Conservation (phyloP, 2,888 invertebrate genomes). For the Portevinia maculata region DNA sequence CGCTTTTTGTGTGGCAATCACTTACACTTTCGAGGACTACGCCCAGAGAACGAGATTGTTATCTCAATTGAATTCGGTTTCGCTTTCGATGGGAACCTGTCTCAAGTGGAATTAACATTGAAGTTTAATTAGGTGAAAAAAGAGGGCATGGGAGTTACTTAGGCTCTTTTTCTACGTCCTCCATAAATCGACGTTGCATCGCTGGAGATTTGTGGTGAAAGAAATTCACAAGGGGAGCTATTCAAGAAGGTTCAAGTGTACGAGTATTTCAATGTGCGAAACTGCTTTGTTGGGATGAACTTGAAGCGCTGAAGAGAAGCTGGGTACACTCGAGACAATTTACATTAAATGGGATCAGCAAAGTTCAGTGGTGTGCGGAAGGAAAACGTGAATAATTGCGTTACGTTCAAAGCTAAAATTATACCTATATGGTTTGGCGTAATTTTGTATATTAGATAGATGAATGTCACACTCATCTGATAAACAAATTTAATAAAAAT, state of each 20-base stretch:
- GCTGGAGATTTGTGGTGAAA: conserved; percentile 13
- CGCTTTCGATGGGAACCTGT: conserved; percentile 61
- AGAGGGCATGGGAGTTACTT: conserved; percentile 32
- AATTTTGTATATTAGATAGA: no score
- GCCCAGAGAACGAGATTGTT: conserved; percentile 33
- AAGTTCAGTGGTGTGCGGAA: conserved; percentile 8
- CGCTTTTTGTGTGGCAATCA: conserved; percentile 21
- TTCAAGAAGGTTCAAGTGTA: conserved; percentile 44
- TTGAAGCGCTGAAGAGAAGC: conserved; percentile 14
- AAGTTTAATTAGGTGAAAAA: conserved; percentile 70
- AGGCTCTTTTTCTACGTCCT: conserved; percentile 11
- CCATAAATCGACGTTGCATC: not conserved
- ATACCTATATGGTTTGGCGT: no score
- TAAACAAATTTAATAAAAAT: no score
- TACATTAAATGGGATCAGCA: conserved; percentile 5
- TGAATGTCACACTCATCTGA: no score
- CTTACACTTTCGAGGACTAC: conserved; percentile 54
- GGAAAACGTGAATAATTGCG: not conserved
- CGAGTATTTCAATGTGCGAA: conserved; percentile 36
- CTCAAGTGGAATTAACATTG: conserved; percentile 66
- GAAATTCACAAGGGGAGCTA: not conserved
- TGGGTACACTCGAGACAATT: conserved; percentile 54
- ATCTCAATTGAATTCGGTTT: conserved; percentile 58
- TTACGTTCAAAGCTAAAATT: no score
- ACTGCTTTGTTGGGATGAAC: conserved; percentile 11